A percentile compares a stretch with the other conserved stretches of the same genome.
phyloP scores from a whole-genome alignment of 1,140 invertebrate species.

The Achroia grisella region DNA sequence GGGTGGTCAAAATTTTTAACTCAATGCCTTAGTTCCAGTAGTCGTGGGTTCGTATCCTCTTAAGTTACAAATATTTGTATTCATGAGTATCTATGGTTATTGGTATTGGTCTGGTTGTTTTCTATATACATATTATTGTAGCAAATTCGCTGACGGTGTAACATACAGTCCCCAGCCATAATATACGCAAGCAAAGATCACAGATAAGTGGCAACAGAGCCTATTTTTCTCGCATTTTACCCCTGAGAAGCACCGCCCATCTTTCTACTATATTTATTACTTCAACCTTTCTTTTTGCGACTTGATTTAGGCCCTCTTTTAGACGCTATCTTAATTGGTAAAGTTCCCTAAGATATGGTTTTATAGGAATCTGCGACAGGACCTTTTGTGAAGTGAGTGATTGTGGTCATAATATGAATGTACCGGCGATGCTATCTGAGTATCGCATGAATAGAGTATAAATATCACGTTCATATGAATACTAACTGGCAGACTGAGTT shows the following conservation, averaged over 20 bases:
- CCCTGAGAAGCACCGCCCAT: conserved; percentile 31
- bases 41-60: no score
- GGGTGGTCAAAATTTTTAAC: no score
- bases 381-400: conserved; percentile 1
- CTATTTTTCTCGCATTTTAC: conserved; percentile 52
- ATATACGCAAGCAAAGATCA: conserved; percentile 33
- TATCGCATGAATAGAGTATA: no score
- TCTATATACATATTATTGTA: no score
- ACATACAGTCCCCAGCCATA: conserved; percentile 7
- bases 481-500: no score
- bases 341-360: conserved; percentile 19
- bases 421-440: no score
- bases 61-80: no score
- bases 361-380: background rate
- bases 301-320: conserved; percentile 45
- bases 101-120: no score
- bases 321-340: conserved; percentile 49
- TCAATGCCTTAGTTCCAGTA: no score
- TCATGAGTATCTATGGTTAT: no score
- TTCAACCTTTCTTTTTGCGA: conserved; percentile 36
- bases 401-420: background rate
- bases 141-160: conserved; percentile 12
- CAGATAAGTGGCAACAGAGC: conserved; percentile 34
- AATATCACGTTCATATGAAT: no score
- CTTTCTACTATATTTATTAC: conserved; percentile 51